These are phyloP conservation scores for Bothrops jararaca DNA, from an alignment of 2,113 vertebrate species.

Conservation along the genomic window DNA sequence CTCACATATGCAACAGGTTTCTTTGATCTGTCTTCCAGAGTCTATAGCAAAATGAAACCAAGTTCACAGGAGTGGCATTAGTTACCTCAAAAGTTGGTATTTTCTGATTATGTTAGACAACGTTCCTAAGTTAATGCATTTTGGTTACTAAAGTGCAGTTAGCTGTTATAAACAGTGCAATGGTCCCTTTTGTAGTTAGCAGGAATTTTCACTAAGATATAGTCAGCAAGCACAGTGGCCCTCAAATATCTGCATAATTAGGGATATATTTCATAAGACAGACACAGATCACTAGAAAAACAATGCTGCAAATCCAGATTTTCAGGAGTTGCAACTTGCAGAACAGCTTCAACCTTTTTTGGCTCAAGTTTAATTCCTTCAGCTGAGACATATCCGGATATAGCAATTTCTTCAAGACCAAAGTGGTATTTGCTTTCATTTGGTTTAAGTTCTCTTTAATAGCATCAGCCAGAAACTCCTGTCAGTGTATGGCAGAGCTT, in stretches of 20 bases:
- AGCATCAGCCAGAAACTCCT: not conserved
- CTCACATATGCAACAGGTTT: not conserved
- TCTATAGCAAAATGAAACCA: not conserved
- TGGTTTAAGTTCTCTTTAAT: not conserved
- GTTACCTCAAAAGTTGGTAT: not conserved
- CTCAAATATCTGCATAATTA: not conserved
- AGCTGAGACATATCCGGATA: not conserved
- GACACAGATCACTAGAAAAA: not conserved
- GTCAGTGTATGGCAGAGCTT: not conserved
- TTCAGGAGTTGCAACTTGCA: not conserved
- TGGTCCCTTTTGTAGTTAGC: not conserved
- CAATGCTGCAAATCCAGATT: not conserved
- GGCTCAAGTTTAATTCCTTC: not conserved
- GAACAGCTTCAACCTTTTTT: not conserved
- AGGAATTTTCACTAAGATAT: not conserved
- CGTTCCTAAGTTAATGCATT: not conserved
- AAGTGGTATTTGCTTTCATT: not conserved
- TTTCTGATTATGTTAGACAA: not conserved
- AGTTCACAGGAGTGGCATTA: not conserved
- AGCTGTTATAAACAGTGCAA: not conserved
- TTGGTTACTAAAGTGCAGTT: not conserved
- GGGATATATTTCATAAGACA: not conserved
- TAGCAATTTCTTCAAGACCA: not conserved
- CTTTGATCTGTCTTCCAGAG: not conserved
- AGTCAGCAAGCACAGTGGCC: not conserved